Percentiles rank a stretch among this genome's conserved stretches.
phyloP scores from a whole-genome alignment of 1,140 invertebrate species.

The Heliconius himera region DNA sequence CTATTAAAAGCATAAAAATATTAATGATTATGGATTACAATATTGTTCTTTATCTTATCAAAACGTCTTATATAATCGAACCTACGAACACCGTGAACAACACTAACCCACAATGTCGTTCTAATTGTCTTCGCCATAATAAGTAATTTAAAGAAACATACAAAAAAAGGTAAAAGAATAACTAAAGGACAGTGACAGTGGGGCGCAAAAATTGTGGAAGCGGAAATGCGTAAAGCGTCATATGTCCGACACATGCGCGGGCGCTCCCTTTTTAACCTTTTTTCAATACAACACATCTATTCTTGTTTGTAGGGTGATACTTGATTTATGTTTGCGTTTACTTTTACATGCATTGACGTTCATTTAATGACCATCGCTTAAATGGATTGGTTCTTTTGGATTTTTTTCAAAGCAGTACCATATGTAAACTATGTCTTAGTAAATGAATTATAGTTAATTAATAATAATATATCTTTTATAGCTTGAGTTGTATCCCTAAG shows the following conservation, averaged over 20 bases:
- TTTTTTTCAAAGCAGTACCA: not conserved
- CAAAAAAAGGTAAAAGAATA: not conserved
- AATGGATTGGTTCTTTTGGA: not conserved
- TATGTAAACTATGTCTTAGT: not conserved
- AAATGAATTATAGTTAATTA: not conserved
- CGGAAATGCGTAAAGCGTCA: slow-evolving; percentile 67
- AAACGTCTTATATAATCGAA: too few species aligned
- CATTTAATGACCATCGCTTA: slow-evolving; percentile 4
- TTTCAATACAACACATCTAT: slow-evolving; percentile 62
- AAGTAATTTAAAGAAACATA: not conserved
- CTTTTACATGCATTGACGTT: not conserved
- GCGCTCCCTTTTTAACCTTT: slow-evolving; percentile 74
- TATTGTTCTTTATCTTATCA: too few species aligned
- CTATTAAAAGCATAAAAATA: too few species aligned
- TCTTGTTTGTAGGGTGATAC: slow-evolving; percentile 58
- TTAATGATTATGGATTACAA: too few species aligned
- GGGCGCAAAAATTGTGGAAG: slow-evolving; percentile 65
- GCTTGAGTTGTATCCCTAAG: too few species aligned
- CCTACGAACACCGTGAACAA: too few species aligned
- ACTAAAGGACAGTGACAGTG: slow-evolving; percentile 44
- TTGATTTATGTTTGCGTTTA: slow-evolving; percentile 67
- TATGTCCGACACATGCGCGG: slow-evolving; percentile 69
- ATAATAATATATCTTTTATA: too few species aligned
- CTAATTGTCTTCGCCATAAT: not conserved
- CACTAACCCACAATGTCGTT: too few species aligned